Base-by-base conservation (phyloP, 2,888 invertebrate genomes). In the Xestobium rufovillosum region DNA sequence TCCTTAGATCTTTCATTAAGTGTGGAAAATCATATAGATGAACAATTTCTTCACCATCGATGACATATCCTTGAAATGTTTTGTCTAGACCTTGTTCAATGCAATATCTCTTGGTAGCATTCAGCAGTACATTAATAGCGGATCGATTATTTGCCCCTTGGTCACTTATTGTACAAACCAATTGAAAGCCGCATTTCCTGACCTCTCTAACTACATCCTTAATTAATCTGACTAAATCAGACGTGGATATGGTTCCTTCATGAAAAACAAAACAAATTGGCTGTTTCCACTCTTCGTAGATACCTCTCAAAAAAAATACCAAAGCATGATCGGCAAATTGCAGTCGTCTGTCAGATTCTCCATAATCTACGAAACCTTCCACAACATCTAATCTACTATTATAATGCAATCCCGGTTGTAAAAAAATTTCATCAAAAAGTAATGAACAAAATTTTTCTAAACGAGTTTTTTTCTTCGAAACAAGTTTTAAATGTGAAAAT, bases 81-180 rank as follows among this genome's bases (percentile, higher is more conserved):
- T 46, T 44, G 8, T 45, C 34, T 26, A 37, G 14, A 6, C 29
- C 31, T 8, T 41, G n/a, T 28, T 14, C 19, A 9, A 37, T 4
- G 28, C 36, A 44, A n/a, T 46, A 26, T 8, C 13, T 34, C 10
- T 37, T 27, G 4, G 42, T 45, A 4, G 48, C 42, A 14, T 39
- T 37, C 14, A 44, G 15, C 16, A 50, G 37, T 4, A n/a, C 13
- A 29, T 42, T 50, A 31, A 53, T 43, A 6, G 49, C 51, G 14
- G 45, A 39, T 29, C 27, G 30, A 43, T 56, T 57, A 10, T 45
- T 47, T 2, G 48, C 32, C 10, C 51, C 55, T 37, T 55, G 55
- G 37, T 56, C 55, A 43, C 44, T 53, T 23, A 55, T 43, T 4
- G 52, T 51, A 8, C 52, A 52, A n/a, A 53, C 40, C 15, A 54